Evolutionary conservation across 2,888 invertebrate species (phyloP).

Genomic region (Orchesellides sinensis): DNA sequence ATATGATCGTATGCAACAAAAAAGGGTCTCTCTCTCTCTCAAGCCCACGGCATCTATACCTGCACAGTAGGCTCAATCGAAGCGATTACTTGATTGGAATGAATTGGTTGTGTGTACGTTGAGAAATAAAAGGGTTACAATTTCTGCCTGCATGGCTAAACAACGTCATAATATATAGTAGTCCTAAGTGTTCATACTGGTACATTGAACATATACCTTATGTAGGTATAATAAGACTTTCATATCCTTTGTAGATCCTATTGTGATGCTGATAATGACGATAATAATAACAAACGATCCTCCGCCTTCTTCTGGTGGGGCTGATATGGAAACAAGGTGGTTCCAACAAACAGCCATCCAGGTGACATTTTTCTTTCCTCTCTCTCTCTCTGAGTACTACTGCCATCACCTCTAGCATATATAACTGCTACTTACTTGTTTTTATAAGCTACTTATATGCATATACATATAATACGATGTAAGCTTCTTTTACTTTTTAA

Average conservation of each 20-base stretch:
- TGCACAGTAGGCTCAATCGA: neutral
- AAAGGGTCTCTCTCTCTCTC: no score
- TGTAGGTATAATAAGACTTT: neutral
- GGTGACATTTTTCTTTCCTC: conserved; percentile 63
- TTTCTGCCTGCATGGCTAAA: neutral
- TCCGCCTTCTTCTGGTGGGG: conserved; percentile 64
- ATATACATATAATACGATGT: no score
- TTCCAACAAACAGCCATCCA: conserved; percentile 58
- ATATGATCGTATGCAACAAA: neutral
- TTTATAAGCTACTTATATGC: no score
- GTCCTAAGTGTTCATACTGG: neutral
- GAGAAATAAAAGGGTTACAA: neutral
- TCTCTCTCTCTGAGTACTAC: neutral
- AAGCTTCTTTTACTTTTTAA: no score
- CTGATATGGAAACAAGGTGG: conserved; percentile 58
- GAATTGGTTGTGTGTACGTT: no score
- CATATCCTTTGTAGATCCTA: conserved; percentile 11
- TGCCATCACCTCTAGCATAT: neutral
- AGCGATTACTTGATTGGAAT: conserved; percentile 11
- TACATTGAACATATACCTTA: neutral
- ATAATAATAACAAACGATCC: conserved; percentile 58
- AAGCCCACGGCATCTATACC: neutral
- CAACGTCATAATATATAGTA: neutral
- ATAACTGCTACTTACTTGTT: conserved; percentile 1
- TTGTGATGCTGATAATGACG: conserved; percentile 59